Evolutionary conservation across 2,113 vertebrate species (phyloP).

Genomic region (Halcyon senegalensis): DNA sequence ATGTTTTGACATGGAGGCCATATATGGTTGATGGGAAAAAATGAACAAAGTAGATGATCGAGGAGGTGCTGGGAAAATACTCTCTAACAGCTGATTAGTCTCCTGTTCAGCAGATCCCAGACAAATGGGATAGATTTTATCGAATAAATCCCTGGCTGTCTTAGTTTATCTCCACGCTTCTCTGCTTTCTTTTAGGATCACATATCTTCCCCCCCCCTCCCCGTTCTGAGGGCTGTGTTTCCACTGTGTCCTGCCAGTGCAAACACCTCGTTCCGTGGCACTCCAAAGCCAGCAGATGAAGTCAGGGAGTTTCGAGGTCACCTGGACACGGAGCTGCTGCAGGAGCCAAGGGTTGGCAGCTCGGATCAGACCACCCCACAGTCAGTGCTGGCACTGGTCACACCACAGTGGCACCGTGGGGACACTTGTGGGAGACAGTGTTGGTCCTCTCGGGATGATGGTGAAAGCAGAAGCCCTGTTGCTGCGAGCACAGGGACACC

Average conservation of each 20-base stretch:
- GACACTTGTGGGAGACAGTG: neutral
- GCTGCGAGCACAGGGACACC: neutral
- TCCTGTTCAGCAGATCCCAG: neutral
- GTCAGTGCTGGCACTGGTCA: neutral
- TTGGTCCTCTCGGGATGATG: neutral
- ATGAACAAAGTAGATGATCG: conserved; percentile 2
- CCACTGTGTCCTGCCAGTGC: accelerated
- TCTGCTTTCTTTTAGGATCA: neutral
- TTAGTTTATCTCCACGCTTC: neutral
- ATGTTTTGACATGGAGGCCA: conserved; percentile 64
- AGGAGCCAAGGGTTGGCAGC: neutral
- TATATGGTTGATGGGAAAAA: conserved; percentile 33
- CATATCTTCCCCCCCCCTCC: neutral
- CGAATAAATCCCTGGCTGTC: conserved; percentile 12
- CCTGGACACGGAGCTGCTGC: accelerated
- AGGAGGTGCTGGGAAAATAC: conserved; percentile 53
- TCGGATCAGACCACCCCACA: neutral
- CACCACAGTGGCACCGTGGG: neutral
- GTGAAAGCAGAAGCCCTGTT: neutral
- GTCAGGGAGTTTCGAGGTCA: accelerated
- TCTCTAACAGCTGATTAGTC: conserved; percentile 26
- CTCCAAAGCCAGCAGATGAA: accelerated
- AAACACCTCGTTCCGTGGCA: accelerated
- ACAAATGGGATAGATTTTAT: neutral
- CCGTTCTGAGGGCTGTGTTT: neutral